Conservation (phyloP, 2,113 vertebrate species). For the Onychostruthus taczanowskii region DNA sequence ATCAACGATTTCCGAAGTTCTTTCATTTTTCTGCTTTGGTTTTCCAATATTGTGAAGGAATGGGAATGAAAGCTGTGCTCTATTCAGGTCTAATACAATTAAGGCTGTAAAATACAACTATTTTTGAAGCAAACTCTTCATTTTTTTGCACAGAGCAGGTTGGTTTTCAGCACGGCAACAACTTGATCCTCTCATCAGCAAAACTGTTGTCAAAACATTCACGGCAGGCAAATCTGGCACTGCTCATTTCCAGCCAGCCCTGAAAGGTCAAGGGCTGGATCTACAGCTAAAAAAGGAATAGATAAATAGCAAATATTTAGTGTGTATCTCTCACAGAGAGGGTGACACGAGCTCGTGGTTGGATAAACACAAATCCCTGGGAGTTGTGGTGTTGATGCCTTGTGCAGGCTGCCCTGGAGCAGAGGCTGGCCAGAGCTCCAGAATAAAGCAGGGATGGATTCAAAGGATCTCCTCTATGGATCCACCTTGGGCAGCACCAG, state of each 20-base stretch:
- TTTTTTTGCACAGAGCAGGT: not conserved
- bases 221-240: not conserved
- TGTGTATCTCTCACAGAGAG: not conserved
- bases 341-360: rapidly evolving
- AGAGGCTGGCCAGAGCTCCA: not conserved
- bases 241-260: not conserved
- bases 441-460: not conserved
- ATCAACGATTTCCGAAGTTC: not conserved
- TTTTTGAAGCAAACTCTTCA: not conserved
- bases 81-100: not conserved
- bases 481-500: no score
- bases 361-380: not conserved
- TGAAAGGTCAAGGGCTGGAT: not conserved
- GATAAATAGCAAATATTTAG: not conserved
- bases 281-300: not conserved
- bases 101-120: not conserved
- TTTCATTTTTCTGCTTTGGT: not conserved
- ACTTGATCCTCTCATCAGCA: not conserved
- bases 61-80: not conserved
- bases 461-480: no score
- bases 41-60: no score
- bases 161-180: not conserved
- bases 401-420: not conserved
- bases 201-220: not conserved
- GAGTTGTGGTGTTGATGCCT: not conserved